Conservation (phyloP, 2,797 vertebrate genomes). For the Anguilla megastoma region DNA sequence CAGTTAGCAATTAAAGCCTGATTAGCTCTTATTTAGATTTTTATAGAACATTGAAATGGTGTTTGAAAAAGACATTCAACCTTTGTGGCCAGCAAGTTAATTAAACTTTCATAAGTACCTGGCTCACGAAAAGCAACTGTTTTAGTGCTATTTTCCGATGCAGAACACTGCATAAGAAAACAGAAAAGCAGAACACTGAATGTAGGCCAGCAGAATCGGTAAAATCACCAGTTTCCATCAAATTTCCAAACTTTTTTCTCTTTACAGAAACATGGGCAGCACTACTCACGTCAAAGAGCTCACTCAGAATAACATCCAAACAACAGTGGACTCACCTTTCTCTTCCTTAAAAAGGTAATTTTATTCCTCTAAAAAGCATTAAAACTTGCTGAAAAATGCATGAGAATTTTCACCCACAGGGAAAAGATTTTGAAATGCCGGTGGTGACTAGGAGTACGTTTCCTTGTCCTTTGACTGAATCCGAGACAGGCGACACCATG, state of each 20-base stretch:
- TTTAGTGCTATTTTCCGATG: background rate
- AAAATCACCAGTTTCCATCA: background rate
- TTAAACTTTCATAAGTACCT: slow-evolving; percentile 14
- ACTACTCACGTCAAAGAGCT: background rate
- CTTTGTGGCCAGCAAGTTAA: slow-evolving; percentile 6
- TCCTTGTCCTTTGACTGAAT: slow-evolving; percentile 6
- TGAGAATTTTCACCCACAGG: background rate
- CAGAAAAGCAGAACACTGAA: background rate
- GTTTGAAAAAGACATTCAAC: slow-evolving; percentile 15
- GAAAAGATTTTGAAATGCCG: background rate
- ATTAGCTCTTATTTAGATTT: slow-evolving; percentile 25
- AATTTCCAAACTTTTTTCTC: background rate
- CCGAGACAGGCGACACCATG: background rate
- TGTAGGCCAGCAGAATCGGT: background rate
- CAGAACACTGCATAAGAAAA: background rate
- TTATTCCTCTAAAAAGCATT: background rate
- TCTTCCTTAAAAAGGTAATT: background rate
- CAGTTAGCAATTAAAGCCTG: slow-evolving; percentile 1
- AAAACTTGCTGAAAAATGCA: background rate
- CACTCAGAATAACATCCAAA: background rate
- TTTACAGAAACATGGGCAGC: background rate
- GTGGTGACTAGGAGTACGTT: background rate
- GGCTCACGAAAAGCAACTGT: background rate
- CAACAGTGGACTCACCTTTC: slow-evolving; percentile 23
- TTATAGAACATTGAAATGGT: slow-evolving; percentile 6